Percentiles rank a stretch among this genome's conserved stretches.
phyloP scores from a whole-genome alignment of 2,888 invertebrate genomes.

The Rotaria macrura region DNA sequence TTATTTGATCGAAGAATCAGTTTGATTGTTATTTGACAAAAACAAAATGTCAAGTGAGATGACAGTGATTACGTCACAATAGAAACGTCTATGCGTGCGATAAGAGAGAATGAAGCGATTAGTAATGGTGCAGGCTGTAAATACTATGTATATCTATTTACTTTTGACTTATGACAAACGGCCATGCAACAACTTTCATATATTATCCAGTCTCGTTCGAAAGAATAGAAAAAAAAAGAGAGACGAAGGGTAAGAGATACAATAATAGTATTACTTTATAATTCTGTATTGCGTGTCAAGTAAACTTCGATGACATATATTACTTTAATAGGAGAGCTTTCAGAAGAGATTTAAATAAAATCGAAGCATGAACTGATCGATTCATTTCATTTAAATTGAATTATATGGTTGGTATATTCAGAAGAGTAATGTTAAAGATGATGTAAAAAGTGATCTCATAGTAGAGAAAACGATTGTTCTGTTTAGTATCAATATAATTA shows the following conservation, averaged over 20 bases:
- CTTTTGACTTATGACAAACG: background rate
- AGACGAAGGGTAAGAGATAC: background rate
- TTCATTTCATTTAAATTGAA: too few relatives aligned
- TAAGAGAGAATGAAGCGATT: background rate
- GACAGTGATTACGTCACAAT: background rate
- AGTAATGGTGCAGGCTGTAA: background rate
- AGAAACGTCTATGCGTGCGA: background rate
- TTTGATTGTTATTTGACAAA: background rate
- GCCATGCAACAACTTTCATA: background rate
- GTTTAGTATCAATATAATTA: too few relatives aligned
- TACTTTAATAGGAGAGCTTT: too few relatives aligned
- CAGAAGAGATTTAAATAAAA: too few relatives aligned
- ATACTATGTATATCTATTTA: background rate
- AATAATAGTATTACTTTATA: background rate
- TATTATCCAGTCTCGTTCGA: background rate
- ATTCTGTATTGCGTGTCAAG: background rate
- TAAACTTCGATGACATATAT: background rate
- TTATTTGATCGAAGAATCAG: background rate
- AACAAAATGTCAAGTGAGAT: background rate
- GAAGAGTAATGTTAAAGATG: too few relatives aligned
- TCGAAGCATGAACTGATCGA: too few relatives aligned
- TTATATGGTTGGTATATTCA: too few relatives aligned
- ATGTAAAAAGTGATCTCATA: too few relatives aligned
- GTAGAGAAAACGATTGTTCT: too few relatives aligned
- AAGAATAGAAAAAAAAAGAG: background rate